These are phyloP conservation scores for Paralichthys olivaceus DNA, from an alignment of 2,113 vertebrate genomes.

Conservation along the genomic window DNA sequence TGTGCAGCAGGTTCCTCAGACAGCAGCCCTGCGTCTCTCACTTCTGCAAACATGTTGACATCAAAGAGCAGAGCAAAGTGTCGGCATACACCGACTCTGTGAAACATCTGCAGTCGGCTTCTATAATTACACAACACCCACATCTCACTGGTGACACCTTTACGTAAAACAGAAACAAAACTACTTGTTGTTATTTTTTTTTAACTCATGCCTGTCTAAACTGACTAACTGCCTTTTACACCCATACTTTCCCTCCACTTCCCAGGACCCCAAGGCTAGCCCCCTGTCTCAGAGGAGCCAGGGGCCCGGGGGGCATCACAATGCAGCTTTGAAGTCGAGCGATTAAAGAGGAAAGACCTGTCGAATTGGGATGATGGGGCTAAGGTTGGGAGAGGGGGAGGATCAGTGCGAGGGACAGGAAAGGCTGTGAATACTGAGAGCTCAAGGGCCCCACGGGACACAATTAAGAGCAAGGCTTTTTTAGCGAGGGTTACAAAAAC, in stretches of 20 bases:
- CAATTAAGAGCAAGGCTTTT: constrained; percentile 77
- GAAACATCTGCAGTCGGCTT: constrained; percentile 40
- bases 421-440: constrained; percentile 70
- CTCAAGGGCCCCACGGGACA: constrained; percentile 70
- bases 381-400: constrained; percentile 62
- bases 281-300: constrained; percentile 53
- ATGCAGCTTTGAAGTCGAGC: constrained; percentile 74
- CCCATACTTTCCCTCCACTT: constrained; percentile 63
- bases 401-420: constrained; percentile 74
- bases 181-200: constrained; percentile 67
- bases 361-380: constrained; percentile 69
- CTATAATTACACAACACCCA: constrained; percentile 40
- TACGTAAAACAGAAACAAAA: constrained; percentile 40
- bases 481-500: constrained; percentile 79
- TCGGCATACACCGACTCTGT: constrained; percentile 2
- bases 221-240: constrained; percentile 32
- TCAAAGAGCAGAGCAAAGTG: constrained; percentile 41
- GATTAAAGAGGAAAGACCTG: constrained; percentile 79
- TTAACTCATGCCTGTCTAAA: constrained; percentile 40
- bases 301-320: constrained; percentile 59
- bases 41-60: constrained; percentile 28
- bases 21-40: constrained; percentile 25
- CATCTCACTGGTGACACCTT: constrained; percentile 14
- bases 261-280: constrained; percentile 62
- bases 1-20: constrained; percentile 37